These are phyloP conservation scores for Drosophila nikananu DNA, from an alignment of 1,140 invertebrate species.

Conservation along the genomic window DNA sequence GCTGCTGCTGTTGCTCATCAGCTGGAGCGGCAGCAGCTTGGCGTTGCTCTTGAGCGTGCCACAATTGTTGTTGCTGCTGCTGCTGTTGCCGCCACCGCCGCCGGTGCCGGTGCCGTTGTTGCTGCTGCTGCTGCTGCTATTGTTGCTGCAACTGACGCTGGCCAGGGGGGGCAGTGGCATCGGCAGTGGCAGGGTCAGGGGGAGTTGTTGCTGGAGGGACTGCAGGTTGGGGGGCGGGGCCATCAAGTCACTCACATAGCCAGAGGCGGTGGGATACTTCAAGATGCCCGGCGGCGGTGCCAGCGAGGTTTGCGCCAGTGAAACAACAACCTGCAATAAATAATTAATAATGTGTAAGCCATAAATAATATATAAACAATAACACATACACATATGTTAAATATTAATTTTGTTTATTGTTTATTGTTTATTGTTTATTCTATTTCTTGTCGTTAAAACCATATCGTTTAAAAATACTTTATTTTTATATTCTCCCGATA, in stretches of 20 bases:
- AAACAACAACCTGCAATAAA: constrained; percentile 16
- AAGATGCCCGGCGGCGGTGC: constrained; percentile 27
- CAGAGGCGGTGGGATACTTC: constrained; percentile 25
- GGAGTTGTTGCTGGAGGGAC: constrained; percentile 3
- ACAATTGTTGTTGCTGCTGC: constrained; percentile 42
- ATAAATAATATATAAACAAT: neutral
- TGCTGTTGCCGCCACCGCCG: neutral
- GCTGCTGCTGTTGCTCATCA: constrained; percentile 35
- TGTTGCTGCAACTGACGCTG: constrained; percentile 33
- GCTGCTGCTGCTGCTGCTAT: constrained; percentile 14
- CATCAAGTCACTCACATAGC: constrained; percentile 38
- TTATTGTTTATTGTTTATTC: too few relatives aligned
- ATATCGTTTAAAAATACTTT: too few relatives aligned
- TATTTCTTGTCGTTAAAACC: too few relatives aligned
- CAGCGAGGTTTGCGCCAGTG: constrained; percentile 28
- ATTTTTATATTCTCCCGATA: too few relatives aligned
- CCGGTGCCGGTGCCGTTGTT: neutral
- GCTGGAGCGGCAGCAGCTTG: constrained; percentile 63
- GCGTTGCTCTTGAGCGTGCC: constrained; percentile 73
- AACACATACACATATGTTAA: too few relatives aligned
- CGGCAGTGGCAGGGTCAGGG: constrained; percentile 16
- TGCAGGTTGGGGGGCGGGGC: constrained; percentile 27
- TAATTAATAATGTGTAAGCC: neutral
- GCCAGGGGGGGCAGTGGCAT: neutral
- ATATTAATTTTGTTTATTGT: too few relatives aligned